Base-by-base conservation (phyloP, 2,888 invertebrate genomes). In the Tenthredo distinguenda region DNA sequence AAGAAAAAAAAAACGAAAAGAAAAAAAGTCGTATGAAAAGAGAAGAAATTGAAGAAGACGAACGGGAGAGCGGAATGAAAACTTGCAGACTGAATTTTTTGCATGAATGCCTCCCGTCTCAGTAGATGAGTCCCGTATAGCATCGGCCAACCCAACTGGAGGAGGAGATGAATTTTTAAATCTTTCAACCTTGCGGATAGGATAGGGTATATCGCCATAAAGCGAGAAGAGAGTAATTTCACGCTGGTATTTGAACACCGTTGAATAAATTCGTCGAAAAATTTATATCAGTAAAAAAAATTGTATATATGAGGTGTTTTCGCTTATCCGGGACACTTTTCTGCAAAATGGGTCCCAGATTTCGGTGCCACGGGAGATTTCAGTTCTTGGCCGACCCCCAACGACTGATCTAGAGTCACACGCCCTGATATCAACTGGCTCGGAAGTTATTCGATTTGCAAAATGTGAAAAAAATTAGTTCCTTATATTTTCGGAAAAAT, bases 1-100 rank as follows among this genome's bases (percentile, higher is more conserved):
- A 12, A 40, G 6, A 62, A 62, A 18, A 40, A 81, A n/a, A 37
- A 12, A n/a, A 31, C 4, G 31, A 40, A 79, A 26, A 40, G 65
- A 68, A 50, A 84, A 81, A 37, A 58, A 21, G 6, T 21, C 31
- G 21, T 40, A 50, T 34, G 62, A 81, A 62, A 58, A 81, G 81
- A 62, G 34, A 40, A 58, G 62, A 62, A 81, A 81, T 71, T 74
- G 76, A 55, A 47, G 76, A 74, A 58, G 65, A 85, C 84, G 76
- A 65, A 85, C 71, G 68, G 83, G 31, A 50, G 72, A 68, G 72
- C 47, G 76, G 71, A 85, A 85, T 84, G 85, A 85, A 85, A 85
- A 85, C 77, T 85, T 77, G 85, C 65, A 68, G 85, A 65, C 65
- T 77, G 62, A 84, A 77, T 76, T 74, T 76, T 77, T 77, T 71